Percentiles rank a stretch among this genome's conserved stretches.
Evolutionary conservation across 2,113 vertebrate species (phyloP).

Genomic region (Actinemys pallida): DNA sequence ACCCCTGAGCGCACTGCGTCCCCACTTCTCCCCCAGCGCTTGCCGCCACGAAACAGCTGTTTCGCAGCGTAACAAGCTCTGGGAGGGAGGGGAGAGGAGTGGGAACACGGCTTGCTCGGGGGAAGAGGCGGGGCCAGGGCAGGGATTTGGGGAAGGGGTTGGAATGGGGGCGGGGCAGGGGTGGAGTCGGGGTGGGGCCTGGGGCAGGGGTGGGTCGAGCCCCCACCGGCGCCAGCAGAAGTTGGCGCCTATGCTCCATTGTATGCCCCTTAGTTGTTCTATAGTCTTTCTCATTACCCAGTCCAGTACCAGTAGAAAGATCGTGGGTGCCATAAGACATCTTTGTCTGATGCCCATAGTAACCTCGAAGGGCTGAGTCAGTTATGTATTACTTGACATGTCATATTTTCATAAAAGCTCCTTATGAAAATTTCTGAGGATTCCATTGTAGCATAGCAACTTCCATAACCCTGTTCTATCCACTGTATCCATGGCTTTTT

Average conservation of each 20-base stretch:
- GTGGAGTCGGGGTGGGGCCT: no score
- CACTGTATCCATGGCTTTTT: background rate
- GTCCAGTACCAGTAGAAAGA: background rate
- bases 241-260: background rate
- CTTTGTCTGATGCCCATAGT: background rate
- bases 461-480: background rate
- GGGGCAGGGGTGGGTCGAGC: no score
- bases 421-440: background rate
- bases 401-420: background rate
- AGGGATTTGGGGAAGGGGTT: no score
- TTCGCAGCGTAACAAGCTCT: no score
- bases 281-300: background rate
- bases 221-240: no score
- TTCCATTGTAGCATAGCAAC: background rate
- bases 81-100: no score
- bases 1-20: no score
- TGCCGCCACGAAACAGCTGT: no score
- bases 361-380: background rate
- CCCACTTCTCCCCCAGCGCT: no score
- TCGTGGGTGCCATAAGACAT: background rate
- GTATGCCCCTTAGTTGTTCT: background rate
- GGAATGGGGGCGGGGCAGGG: no score
- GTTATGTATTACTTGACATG: background rate
- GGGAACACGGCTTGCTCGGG: no score
- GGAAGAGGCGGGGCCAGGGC: no score